Evolutionary conservation across 1,140 invertebrate genomes (phyloP).

Genomic region (Platorchestia sp.): DNA sequence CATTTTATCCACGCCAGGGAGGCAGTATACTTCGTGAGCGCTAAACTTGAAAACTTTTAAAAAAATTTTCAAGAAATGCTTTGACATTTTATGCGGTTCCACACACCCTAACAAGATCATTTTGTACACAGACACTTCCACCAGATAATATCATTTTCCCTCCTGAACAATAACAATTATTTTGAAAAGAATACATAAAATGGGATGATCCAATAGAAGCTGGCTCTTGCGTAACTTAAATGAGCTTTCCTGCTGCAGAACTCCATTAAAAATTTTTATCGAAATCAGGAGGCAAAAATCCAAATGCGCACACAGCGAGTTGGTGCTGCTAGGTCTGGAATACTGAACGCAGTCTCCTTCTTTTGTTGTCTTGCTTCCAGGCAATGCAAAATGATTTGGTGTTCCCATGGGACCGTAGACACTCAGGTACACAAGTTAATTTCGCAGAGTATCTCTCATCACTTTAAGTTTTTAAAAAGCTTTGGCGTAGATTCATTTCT

Average conservation of each 20-base stretch:
- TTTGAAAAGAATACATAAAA: not conserved
- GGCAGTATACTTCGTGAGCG: too few relatives aligned
- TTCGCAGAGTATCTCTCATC: not conserved
- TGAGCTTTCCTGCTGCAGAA: not conserved
- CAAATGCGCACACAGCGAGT: not conserved
- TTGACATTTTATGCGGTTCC: not conserved
- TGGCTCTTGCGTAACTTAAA: not conserved
- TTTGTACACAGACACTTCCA: not conserved
- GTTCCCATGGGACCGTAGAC: not conserved
- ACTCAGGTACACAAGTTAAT: not conserved
- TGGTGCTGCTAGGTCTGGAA: not conserved
- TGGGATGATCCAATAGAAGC: not conserved
- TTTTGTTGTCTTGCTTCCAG: not conserved
- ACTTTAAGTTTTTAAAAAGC: not conserved
- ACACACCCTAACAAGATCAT: not conserved
- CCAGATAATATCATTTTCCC: not conserved
- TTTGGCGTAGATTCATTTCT: not conserved
- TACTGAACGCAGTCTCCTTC: not conserved
- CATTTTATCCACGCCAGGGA: too few relatives aligned
- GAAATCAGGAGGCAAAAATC: not conserved
- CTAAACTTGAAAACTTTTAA: not conserved
- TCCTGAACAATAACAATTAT: not conserved
- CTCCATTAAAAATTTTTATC: not conserved
- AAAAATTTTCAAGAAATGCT: not conserved
- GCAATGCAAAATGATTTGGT: not conserved